Evolutionary conservation across 2,888 invertebrate genomes (phyloP).

Genomic region (Iphiclides podalirius): DNA sequence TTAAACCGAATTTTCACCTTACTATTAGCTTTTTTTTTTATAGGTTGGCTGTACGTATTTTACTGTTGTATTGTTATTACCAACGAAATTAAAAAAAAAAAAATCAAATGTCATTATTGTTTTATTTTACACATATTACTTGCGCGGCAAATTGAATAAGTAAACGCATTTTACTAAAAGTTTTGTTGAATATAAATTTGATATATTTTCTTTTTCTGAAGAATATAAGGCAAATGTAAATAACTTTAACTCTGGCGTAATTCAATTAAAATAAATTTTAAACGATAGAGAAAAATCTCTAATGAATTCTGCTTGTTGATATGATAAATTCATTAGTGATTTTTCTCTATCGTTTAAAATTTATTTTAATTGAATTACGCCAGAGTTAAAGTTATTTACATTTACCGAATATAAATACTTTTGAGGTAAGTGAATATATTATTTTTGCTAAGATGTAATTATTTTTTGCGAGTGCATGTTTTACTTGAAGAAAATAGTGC

Average conservation of each 20-base stretch:
- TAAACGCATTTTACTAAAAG: slow-evolving; percentile 35
- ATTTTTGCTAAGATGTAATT: slow-evolving; percentile 37
- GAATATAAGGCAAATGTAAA: no score
- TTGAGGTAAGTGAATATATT: slow-evolving; percentile 36
- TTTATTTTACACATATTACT: slow-evolving; percentile 17
- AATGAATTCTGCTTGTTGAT: slow-evolving; percentile 35
- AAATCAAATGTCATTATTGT: slow-evolving; percentile 23
- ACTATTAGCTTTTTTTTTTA: no score
- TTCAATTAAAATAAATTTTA: no score
- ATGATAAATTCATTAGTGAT: no score
- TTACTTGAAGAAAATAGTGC: slow-evolving; percentile 36
- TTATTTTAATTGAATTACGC: no score
- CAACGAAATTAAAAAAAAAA: slow-evolving; percentile 33
- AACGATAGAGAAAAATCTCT: no score
- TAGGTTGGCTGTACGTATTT: slow-evolving; percentile 34
- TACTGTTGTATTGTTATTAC: slow-evolving; percentile 33
- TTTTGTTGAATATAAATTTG: slow-evolving; percentile 36
- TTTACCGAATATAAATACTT: slow-evolving; percentile 33
- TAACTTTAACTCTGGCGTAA: no score
- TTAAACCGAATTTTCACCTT: no score
- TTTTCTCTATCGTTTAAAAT: no score
- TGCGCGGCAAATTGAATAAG: slow-evolving; percentile 29
- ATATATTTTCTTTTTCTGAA: slow-evolving; percentile 36
- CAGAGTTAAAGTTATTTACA: no score
- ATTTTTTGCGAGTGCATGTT: slow-evolving; percentile 35